These are phyloP conservation scores for Netelia virgata DNA, from an alignment of 2,888 invertebrate genomes.

Conservation along the genomic window DNA sequence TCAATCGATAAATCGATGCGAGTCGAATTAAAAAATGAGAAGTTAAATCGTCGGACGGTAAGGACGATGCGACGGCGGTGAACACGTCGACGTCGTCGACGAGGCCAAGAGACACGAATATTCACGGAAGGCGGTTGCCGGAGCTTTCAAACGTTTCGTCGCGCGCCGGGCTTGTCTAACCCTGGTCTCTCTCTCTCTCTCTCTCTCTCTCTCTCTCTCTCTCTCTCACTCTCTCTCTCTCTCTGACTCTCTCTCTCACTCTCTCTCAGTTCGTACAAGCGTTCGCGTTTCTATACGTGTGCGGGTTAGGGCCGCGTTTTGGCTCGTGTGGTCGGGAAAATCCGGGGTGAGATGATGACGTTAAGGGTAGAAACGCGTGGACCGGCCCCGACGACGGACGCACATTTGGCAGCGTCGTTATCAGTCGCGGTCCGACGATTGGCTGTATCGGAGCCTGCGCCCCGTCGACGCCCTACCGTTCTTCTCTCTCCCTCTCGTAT, in stretches of 20 bases:
- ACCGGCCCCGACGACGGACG: constrained; percentile 82
- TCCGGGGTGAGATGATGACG: constrained; percentile 73
- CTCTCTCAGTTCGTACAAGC: constrained; percentile 17
- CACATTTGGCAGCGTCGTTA: constrained; percentile 84
- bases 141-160: constrained; percentile 49
- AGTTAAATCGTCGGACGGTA: not conserved
- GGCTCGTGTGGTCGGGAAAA: constrained; percentile 62
- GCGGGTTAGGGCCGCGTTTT: constrained; percentile 19
- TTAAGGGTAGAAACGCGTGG: constrained; percentile 78
- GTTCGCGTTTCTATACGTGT: constrained; percentile 7
- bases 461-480: constrained; percentile 73
- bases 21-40: not conserved
- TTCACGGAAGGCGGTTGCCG: constrained; percentile 16
- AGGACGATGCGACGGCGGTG: constrained; percentile 43
- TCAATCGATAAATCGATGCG: too few species aligned
- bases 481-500: constrained; percentile 45
- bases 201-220: constrained; percentile 23
- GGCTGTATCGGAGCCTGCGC: constrained; percentile 85
- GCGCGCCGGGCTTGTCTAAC: constrained; percentile 21
- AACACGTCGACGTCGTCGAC: constrained; percentile 21
- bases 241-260: too few species aligned
- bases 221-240: constrained; percentile 33
- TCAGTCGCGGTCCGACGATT: constrained; percentile 84
- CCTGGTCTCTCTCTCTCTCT: constrained; percentile 43
- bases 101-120: not conserved